Percentiles rank a stretch among this genome's conserved stretches.
Conservation (phyloP, 2,113 vertebrate genomes). For the Bubo scandiacus region DNA sequence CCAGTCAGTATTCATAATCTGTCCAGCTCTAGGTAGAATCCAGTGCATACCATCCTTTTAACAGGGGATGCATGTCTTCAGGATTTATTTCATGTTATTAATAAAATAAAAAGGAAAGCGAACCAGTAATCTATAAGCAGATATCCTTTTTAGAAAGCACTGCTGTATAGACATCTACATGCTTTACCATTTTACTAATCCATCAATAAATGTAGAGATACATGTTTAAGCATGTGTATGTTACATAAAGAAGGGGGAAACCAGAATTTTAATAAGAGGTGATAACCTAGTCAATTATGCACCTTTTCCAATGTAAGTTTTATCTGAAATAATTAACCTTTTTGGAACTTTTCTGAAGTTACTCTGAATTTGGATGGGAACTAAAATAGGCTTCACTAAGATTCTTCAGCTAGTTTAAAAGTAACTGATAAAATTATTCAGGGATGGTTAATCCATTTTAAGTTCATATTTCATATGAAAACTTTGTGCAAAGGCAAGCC, state of each 20-base stretch:
- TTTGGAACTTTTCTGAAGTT: background rate
- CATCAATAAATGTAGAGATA: background rate
- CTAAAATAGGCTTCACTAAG: background rate
- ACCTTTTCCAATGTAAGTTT: background rate
- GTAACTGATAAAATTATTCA: background rate
- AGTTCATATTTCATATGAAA: background rate
- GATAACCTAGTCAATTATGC: background rate
- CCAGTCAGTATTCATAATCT: background rate
- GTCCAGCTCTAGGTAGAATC: background rate
- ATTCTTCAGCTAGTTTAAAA: background rate
- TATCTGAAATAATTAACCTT: background rate
- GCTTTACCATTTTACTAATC: background rate
- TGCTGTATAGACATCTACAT: background rate
- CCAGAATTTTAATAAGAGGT: background rate
- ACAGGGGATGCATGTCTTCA: background rate
- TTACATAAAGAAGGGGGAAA: background rate
- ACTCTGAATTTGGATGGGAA: background rate
- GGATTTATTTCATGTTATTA: background rate
- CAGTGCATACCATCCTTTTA: fast-evolving
- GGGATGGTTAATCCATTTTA: background rate
- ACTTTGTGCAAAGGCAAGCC: background rate
- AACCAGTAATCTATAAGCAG: background rate
- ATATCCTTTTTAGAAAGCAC: background rate
- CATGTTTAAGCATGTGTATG: background rate
- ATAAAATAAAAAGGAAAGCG: background rate